Conservation (phyloP, 2,113 vertebrate species). For the Picathartes gymnocephalus region DNA sequence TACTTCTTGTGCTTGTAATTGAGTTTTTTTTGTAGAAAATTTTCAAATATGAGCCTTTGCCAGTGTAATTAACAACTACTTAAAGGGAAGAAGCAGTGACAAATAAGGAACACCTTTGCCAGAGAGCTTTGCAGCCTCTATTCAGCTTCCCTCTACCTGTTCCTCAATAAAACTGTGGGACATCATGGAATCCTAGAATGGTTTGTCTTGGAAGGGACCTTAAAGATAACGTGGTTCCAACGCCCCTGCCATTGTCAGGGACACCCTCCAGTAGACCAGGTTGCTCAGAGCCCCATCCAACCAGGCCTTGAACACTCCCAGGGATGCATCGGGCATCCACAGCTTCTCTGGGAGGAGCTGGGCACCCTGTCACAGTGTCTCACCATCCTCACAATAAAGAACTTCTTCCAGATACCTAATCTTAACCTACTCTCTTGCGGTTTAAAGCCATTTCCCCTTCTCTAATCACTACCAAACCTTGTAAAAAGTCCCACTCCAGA, state of each 20-base stretch:
- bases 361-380: background rate
- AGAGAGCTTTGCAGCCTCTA: background rate
- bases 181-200: background rate
- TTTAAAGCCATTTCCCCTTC: background rate
- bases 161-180: background rate
- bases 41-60: background rate
- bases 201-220: background rate
- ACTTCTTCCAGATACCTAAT: background rate
- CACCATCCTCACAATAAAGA: background rate
- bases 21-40: background rate
- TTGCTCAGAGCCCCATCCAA: background rate
- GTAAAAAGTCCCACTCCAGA: background rate
- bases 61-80: background rate
- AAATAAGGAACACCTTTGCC: background rate
- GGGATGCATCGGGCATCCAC: background rate
- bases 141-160: background rate
- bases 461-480: no score
- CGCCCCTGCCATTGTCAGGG: accelerated
- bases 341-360: background rate
- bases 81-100: background rate
- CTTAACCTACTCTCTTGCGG: no score
- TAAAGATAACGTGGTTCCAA: background rate
- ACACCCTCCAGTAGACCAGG: background rate
- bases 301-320: no score
- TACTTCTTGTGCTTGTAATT: background rate